Percentiles rank a stretch among this genome's conserved stretches.
Evolutionary conservation across 2,797 vertebrate species (phyloP).

Genomic region (Momotus momota): DNA sequence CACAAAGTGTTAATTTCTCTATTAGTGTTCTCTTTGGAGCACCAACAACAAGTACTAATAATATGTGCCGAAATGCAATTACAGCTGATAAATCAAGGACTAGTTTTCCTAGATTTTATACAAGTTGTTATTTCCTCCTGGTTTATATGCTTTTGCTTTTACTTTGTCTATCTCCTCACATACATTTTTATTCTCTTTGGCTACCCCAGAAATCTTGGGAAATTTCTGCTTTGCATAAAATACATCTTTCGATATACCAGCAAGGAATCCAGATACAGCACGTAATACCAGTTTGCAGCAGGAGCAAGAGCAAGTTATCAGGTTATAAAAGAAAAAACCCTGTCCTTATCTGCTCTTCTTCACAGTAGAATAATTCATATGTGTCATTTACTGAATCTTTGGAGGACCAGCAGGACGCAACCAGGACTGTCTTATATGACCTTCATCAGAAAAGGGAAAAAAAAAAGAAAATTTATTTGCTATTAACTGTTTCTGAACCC

Average conservation of each 20-base stretch:
- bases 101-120: background rate
- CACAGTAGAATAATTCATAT: constrained; percentile 21
- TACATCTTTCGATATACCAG: background rate
- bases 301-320: background rate
- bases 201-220: background rate
- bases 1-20: constrained; percentile 17
- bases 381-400: constrained; percentile 1
- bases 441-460: background rate
- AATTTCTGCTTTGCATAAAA: background rate
- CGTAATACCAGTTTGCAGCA: background rate
- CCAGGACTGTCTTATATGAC: background rate
- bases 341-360: constrained; percentile 3
- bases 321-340: background rate
- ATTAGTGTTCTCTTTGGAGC: background rate
- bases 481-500: background rate
- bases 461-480: background rate
- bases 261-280: background rate
- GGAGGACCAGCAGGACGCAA: background rate
- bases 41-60: background rate
- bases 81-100: background rate
- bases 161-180: background rate
- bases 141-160: background rate
- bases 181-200: background rate
- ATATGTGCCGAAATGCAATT: background rate
- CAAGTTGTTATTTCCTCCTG: background rate